phyloP scores from a whole-genome alignment of 2,797 vertebrate species.

The Cossypha caffra region DNA sequence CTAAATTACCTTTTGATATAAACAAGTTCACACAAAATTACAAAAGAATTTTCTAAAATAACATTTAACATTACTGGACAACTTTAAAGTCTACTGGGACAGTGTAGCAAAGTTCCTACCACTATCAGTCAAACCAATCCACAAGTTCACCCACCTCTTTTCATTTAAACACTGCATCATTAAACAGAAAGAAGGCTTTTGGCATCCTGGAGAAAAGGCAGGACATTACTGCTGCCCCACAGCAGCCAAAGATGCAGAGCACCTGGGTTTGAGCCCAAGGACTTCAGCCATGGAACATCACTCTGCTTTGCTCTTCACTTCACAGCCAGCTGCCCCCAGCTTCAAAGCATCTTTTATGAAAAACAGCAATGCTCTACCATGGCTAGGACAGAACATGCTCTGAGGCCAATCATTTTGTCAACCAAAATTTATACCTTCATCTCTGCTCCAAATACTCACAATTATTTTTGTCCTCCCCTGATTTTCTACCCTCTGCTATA shows the following conservation, averaged over 20 bases:
- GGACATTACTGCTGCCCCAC: accelerated
- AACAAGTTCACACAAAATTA: not conserved
- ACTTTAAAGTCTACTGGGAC: not conserved
- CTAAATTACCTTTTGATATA: not conserved
- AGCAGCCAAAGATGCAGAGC: not conserved
- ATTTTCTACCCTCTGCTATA: not conserved
- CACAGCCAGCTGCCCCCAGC: not conserved
- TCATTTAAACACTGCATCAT: not conserved
- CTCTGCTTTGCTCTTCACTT: not conserved
- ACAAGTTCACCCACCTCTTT: not conserved
- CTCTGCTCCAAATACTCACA: not conserved
- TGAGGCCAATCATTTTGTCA: not conserved
- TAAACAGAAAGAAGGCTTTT: not conserved
- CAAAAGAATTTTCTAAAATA: not conserved
- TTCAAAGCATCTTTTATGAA: not conserved
- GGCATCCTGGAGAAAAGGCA: not conserved
- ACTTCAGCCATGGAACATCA: constrained; percentile 16
- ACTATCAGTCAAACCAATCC: not conserved
- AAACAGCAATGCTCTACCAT: not conserved
- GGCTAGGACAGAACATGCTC: not conserved
- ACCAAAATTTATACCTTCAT: not conserved
- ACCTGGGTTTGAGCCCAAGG: not conserved
- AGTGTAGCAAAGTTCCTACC: not conserved
- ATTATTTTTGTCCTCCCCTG: not conserved
- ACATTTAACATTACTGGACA: not conserved